Evolutionary conservation across 1,140 invertebrate genomes (phyloP).

Genomic region (Agrilus planipennis): DNA sequence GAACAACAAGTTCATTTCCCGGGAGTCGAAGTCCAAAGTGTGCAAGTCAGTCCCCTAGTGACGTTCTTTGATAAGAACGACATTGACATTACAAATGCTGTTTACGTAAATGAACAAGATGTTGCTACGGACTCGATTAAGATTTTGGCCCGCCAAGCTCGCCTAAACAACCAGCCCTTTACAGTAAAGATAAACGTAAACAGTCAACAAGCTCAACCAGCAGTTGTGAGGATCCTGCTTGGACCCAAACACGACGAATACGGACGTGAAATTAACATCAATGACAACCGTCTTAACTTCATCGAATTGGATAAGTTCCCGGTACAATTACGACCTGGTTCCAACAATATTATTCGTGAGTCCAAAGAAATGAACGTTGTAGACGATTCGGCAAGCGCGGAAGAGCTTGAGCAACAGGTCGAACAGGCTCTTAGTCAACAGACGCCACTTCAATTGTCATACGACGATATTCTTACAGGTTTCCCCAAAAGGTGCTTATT

Average conservation of each 20-base stretch:
- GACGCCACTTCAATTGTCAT: too few relatives aligned
- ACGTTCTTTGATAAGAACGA: slow-evolving; percentile 63
- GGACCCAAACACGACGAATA: slow-evolving; percentile 54
- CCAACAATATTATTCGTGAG: too few relatives aligned
- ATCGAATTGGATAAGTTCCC: slow-evolving; percentile 44
- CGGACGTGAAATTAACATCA: slow-evolving; percentile 35
- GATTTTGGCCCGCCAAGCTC: slow-evolving; percentile 35
- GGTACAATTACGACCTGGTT: slow-evolving; percentile 34
- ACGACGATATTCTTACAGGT: slow-evolving; percentile 27
- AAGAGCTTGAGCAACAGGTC: too few relatives aligned
- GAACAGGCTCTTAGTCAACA: too few relatives aligned
- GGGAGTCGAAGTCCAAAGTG: slow-evolving; percentile 47
- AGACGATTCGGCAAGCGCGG: too few relatives aligned
- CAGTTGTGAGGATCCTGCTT: slow-evolving; percentile 50
- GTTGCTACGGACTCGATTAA: slow-evolving; percentile 22
- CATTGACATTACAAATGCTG: slow-evolving; percentile 50
- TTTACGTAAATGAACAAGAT: slow-evolving; percentile 34
- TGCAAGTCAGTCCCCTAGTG: slow-evolving; percentile 48
- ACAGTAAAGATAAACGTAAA: slow-evolving; percentile 45
- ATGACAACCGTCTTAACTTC: slow-evolving; percentile 45
- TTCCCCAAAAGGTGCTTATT: slow-evolving; percentile 36
- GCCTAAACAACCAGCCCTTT: slow-evolving; percentile 52
- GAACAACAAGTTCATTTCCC: slow-evolving; percentile 45
- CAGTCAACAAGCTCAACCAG: slow-evolving; percentile 41
- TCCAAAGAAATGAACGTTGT: too few relatives aligned